Base-by-base conservation (phyloP, 2,888 invertebrate genomes). In the Orthosia gothica region DNA sequence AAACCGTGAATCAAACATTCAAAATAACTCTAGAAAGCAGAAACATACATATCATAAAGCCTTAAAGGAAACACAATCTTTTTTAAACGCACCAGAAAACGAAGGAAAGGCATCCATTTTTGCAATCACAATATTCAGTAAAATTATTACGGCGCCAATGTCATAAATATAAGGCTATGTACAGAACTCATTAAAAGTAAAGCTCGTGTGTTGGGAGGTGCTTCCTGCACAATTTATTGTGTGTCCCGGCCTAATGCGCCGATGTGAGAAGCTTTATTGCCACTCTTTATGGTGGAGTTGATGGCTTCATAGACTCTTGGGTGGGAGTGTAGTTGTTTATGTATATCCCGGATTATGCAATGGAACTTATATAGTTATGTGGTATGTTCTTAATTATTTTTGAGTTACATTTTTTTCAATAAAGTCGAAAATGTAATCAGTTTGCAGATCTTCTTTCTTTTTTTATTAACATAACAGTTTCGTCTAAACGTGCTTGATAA, bases 181-280 rank as follows among this genome's bases (percentile, higher is more conserved):
- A 83, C 77, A 70, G 80, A 89, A 88, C 88, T 90, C 89, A 88
- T 90, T 90, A 89, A 89, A 89, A 90, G 89, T 88, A 89, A 85
- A 88, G 90, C 89, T 81, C 72, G 64, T 76, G 82, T 80, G 79
- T 82, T 74, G 70, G 83, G 75, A 81, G 83, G 82, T 82, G 80
- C 77, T 83, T 82, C 72, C 63, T 78, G 71, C 83, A 80, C 73
- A 88, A 89, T 89, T 89, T 89, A 89, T 89, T 85, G 86, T 86
- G 82, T 83, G 76, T 74, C 82, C 73, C 78, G 52, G 65, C 79
- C 76, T 85, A 83, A 85, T 81, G 77, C 74, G 86, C 83, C 64
- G 76, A 87, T 78, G 81, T 68, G 70, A 57, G 70, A 58, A 64
- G 54, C 81, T 85, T 87, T 79, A 83, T 73, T 82, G 79, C 74